phyloP scores from a whole-genome alignment of 2,797 vertebrate species.

The Ceryle rudis region DNA sequence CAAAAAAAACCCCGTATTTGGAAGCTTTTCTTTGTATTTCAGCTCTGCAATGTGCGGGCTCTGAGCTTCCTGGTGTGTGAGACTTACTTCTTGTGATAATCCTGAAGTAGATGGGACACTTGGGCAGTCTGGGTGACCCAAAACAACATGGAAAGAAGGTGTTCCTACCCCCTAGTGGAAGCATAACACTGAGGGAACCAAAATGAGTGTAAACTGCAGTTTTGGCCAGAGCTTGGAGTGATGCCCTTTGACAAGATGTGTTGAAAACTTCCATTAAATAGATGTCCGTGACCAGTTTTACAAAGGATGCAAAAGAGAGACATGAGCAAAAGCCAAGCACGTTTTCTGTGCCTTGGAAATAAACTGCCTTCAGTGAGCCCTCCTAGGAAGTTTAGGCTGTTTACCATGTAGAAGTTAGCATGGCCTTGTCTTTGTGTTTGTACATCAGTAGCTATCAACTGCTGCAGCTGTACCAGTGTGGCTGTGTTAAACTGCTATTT shows the following conservation, averaged over 20 bases:
- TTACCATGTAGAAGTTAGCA: neutral
- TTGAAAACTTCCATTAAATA: neutral
- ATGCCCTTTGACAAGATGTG: neutral
- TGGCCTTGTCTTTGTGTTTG: neutral
- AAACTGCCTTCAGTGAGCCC: neutral
- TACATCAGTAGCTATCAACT: neutral
- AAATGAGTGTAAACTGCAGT: neutral
- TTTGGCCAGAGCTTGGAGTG: neutral
- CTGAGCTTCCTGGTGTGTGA: neutral
- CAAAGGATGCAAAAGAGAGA: neutral
- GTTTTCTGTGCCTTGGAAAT: constrained; percentile 22
- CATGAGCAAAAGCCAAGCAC: neutral
- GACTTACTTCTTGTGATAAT: neutral
- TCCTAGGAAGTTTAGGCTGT: neutral
- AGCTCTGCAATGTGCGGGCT: accelerated
- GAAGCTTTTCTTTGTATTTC: neutral
- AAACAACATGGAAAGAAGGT: neutral
- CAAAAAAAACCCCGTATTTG: neutral
- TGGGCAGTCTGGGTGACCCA: neutral
- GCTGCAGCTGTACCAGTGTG: neutral
- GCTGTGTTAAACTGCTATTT: neutral
- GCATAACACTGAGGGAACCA: neutral
- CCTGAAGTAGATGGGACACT: neutral
- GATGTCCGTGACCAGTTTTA: neutral
- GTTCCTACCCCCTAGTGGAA: neutral